Percentiles rank a stretch among this genome's conserved stretches.
These are phyloP conservation scores for Xylota sylvarum DNA, from an alignment of 2,888 invertebrate species.

Conservation along the genomic window DNA sequence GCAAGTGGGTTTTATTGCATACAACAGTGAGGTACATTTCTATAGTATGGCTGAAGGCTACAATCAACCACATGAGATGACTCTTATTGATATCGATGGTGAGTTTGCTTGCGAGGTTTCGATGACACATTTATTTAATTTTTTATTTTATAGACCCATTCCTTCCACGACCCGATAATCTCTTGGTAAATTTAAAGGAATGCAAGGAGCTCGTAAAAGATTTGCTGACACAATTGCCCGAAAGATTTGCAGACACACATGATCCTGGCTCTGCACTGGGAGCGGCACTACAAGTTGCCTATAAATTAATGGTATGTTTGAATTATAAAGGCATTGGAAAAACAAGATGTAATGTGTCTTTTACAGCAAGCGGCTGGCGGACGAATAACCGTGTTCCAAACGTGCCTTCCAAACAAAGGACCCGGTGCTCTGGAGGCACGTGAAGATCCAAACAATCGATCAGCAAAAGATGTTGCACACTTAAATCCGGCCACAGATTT, in stretches of 20 bases:
- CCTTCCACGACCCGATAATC: slow-evolving; percentile 96
- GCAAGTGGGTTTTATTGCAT: slow-evolving; percentile 97
- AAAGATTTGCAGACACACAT: slow-evolving; percentile 88
- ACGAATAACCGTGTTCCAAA: slow-evolving; percentile 97
- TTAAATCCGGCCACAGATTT: slow-evolving; percentile 98
- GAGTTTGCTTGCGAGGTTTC: slow-evolving; percentile 74
- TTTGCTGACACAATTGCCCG: slow-evolving; percentile 91
- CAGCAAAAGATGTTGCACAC: slow-evolving; percentile 93
- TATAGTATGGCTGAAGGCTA: slow-evolving; percentile 94
- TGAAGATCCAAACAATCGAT: slow-evolving; percentile 95
- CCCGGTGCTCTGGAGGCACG: slow-evolving; percentile 93
- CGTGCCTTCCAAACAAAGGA: slow-evolving; percentile 93
- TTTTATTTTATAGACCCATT: slow-evolving; percentile 90
- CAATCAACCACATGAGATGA: slow-evolving; percentile 94
- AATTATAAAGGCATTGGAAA: not conserved
- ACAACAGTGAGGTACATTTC: slow-evolving; percentile 96
- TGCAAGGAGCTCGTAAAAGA: slow-evolving; percentile 91
- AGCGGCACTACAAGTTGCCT: slow-evolving; percentile 96
- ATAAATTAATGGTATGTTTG: slow-evolving; percentile 92
- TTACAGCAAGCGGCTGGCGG: slow-evolving; percentile 94
- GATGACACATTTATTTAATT: not conserved
- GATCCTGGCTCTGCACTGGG: slow-evolving; percentile 95
- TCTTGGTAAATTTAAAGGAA: slow-evolving; percentile 96
- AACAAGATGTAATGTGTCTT: not conserved
- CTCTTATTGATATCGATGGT: slow-evolving; percentile 97